Evolutionary conservation across 2,797 vertebrate species (phyloP).

Genomic region (Oryzias dopingdopingensis): DNA sequence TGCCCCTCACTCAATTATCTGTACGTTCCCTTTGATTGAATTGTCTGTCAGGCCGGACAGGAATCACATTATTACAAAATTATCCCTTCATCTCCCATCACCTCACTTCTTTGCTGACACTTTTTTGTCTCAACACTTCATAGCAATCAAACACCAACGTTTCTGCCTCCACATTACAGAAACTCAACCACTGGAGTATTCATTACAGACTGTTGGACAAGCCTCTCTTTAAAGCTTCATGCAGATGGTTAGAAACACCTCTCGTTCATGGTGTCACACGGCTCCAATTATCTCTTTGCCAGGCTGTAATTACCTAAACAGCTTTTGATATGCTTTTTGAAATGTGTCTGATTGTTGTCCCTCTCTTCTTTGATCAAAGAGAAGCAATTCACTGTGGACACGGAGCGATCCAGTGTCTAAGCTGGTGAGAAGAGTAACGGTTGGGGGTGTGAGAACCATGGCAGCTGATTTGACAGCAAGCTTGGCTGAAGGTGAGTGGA

Average conservation of each 20-base stretch:
- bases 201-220: constrained; percentile 7
- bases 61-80: constrained; percentile 35
- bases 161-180: constrained; percentile 27
- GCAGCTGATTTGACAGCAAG: background rate
- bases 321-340: constrained; percentile 15
- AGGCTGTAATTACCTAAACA: constrained; percentile 11
- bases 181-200: constrained; percentile 34
- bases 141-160: constrained; percentile 31
- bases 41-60: background rate
- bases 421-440: background rate
- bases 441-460: constrained; percentile 9
- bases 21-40: constrained; percentile 17
- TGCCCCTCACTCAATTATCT: constrained; percentile 28
- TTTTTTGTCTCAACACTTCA: constrained; percentile 30
- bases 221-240: constrained; percentile 17
- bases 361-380: constrained; percentile 10
- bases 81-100: constrained; percentile 15
- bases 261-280: background rate
- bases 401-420: constrained; percentile 10
- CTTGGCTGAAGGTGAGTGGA: constrained; percentile 6
- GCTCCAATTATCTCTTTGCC: constrained; percentile 8
- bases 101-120: constrained; percentile 15
- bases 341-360: constrained; percentile 6
- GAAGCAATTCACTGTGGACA: background rate
- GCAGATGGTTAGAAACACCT: constrained; percentile 22